Percentiles rank a stretch among this genome's conserved stretches.
Conservation (phyloP, 2,888 invertebrate species). For the Perithous albicinctus region DNA sequence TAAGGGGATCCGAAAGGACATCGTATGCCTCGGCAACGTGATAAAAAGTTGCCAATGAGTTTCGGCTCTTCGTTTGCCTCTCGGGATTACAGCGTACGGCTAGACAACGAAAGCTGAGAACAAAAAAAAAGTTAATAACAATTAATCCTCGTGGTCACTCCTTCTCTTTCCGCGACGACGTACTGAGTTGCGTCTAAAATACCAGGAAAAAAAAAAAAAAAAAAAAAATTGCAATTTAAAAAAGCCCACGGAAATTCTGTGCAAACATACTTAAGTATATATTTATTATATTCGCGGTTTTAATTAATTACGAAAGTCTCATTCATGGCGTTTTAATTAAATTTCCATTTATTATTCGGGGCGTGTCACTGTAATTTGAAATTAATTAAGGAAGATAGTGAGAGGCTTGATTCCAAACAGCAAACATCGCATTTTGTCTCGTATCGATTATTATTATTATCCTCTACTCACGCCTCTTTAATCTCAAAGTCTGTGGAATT, state of each 20-base stretch:
- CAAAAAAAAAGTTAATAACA: slow-evolving; percentile 44
- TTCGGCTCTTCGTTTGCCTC: slow-evolving; percentile 77
- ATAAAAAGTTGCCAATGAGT: slow-evolving; percentile 85
- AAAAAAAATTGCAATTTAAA: not conserved
- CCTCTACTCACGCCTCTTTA: slow-evolving; percentile 88
- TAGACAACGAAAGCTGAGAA: slow-evolving; percentile 85
- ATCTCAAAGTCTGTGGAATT: slow-evolving; percentile 89
- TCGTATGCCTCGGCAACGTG: slow-evolving; percentile 93
- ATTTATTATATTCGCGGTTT: not conserved
- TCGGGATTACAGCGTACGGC: slow-evolving; percentile 88
- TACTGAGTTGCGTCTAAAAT: not conserved
- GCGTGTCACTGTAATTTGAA: slow-evolving; percentile 54
- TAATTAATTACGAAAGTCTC: slow-evolving; percentile 40
- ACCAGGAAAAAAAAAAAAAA: too few species aligned
- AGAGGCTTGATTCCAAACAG: not conserved
- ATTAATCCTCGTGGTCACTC: slow-evolving; percentile 3
- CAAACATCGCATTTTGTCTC: not conserved
- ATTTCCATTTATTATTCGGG: slow-evolving; percentile 22
- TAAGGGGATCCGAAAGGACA: slow-evolving; percentile 89
- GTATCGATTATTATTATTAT: not conserved
- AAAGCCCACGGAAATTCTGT: not conserved
- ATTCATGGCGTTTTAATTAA: slow-evolving; percentile 49
- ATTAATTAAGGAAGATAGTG: slow-evolving; percentile 58
- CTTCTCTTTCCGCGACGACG: not conserved
- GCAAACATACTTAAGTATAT: not conserved